Conservation (phyloP, 2,888 invertebrate species). For the Serripes groenlandicus region DNA sequence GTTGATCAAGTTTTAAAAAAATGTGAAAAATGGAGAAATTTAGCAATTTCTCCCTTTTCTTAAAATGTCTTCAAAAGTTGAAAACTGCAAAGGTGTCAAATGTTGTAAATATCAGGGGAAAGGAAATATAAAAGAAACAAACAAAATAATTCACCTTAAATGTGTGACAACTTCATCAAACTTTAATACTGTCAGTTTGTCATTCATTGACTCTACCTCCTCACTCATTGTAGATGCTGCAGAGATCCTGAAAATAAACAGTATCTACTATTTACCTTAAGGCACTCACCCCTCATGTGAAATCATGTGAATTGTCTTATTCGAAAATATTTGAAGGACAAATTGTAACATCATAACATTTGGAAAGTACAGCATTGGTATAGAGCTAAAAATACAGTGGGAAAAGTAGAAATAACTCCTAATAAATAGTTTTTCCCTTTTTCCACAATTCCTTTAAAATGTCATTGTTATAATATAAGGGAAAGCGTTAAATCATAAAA, state of each 20-base stretch:
- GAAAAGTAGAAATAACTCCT: neutral
- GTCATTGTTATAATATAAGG: neutral
- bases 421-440: neutral
- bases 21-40: too few species aligned
- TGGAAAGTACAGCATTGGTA: too few species aligned
- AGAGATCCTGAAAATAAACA: constrained; percentile 55
- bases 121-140: too few species aligned
- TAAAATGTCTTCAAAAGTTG: too few species aligned
- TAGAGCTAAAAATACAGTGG: neutral
- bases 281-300: too few species aligned
- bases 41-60: too few species aligned
- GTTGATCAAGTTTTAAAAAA: too few species aligned
- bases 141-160: constrained; percentile 81
- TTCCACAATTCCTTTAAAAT: neutral
- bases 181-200: constrained; percentile 81
- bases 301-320: too few species aligned
- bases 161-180: constrained; percentile 82
- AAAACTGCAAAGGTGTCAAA: too few species aligned
- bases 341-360: too few species aligned
- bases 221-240: constrained; percentile 73
- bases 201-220: constrained; percentile 81
- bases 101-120: too few species aligned
- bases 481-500: neutral
- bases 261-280: neutral
- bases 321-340: neutral